phyloP scores from a whole-genome alignment of 2,888 invertebrate genomes.

The Eugnorisma glareosa region DNA sequence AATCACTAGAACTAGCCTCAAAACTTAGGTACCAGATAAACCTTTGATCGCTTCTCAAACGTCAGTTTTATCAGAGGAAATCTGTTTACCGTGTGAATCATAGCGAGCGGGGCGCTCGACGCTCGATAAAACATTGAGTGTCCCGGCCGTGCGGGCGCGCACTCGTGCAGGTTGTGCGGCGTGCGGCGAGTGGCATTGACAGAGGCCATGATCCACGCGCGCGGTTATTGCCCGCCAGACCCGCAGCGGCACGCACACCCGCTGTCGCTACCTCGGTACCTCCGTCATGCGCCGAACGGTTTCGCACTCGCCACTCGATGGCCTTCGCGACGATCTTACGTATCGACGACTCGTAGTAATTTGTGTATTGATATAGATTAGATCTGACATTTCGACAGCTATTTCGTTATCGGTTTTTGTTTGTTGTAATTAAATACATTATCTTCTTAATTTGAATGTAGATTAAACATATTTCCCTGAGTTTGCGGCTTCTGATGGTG shows the following conservation, averaged over 20 bases:
- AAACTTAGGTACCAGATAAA: conserved; percentile 28
- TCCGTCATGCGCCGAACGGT: conserved; percentile 58
- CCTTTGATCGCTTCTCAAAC: background rate
- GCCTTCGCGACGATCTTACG: conserved; percentile 75
- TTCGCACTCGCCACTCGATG: conserved; percentile 65
- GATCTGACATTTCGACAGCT: conserved; percentile 25
- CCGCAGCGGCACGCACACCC: conserved; percentile 69
- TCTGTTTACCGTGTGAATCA: conserved; percentile 74
- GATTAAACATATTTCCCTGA: background rate
- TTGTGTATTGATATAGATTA: conserved; percentile 47
- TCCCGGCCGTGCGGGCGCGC: conserved; percentile 57
- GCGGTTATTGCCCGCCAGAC: conserved; percentile 86
- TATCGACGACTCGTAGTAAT: conserved; percentile 51
- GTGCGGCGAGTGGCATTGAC: conserved; percentile 84
- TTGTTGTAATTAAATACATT: conserved; percentile 26
- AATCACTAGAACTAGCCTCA: background rate
- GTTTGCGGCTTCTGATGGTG: conserved; percentile 3
- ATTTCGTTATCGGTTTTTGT: conserved; percentile 55
- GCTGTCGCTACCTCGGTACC: conserved; percentile 51
- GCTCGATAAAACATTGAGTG: conserved; percentile 76
- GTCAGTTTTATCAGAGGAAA: conserved; percentile 63
- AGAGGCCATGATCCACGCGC: conserved; percentile 85
- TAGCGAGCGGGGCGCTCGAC: conserved; percentile 67
- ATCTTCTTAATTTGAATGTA: conserved; percentile 10
- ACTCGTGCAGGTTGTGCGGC: conserved; percentile 62